phyloP scores from a whole-genome alignment of 2,888 invertebrate genomes.

The Oscheius sp. region DNA sequence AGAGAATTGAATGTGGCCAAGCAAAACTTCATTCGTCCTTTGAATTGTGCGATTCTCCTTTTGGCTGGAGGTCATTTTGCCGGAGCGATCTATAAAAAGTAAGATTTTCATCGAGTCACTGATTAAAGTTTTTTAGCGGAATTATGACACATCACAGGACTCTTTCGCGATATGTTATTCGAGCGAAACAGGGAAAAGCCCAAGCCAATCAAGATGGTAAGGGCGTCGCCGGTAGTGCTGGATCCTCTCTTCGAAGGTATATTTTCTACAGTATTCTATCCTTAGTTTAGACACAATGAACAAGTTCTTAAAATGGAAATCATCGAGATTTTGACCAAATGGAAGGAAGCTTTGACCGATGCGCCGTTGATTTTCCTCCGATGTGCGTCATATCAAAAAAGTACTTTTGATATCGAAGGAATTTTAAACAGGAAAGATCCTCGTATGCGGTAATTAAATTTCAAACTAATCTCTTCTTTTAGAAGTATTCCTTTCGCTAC shows the following conservation, averaged over 20 bases:
- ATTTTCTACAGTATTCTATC: background rate
- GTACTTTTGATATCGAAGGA: constrained; percentile 81
- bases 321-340: constrained; percentile 69
- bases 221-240: constrained; percentile 50
- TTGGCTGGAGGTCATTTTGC: constrained; percentile 86
- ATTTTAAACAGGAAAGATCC: constrained; percentile 74
- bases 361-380: constrained; percentile 82
- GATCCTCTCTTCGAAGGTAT: constrained; percentile 52
- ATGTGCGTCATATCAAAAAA: constrained; percentile 80
- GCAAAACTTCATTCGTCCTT: constrained; percentile 40
- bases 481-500: constrained; percentile 83
- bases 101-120: constrained; percentile 42
- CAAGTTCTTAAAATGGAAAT: constrained; percentile 49
- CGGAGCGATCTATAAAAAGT: constrained; percentile 77
- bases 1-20: constrained; percentile 35
- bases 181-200: constrained; percentile 79
- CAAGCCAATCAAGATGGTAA: constrained; percentile 48
- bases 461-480: background rate
- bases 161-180: constrained; percentile 84
- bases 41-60: constrained; percentile 78
- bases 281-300: constrained; percentile 50
- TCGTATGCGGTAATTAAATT: constrained; percentile 35
- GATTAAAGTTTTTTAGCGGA: constrained; percentile 37
- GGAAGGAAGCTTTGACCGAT: constrained; percentile 78
- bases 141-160: constrained; percentile 79